Base-by-base conservation (phyloP, 2,797 vertebrate species). In the Sandelia bainsii region DNA sequence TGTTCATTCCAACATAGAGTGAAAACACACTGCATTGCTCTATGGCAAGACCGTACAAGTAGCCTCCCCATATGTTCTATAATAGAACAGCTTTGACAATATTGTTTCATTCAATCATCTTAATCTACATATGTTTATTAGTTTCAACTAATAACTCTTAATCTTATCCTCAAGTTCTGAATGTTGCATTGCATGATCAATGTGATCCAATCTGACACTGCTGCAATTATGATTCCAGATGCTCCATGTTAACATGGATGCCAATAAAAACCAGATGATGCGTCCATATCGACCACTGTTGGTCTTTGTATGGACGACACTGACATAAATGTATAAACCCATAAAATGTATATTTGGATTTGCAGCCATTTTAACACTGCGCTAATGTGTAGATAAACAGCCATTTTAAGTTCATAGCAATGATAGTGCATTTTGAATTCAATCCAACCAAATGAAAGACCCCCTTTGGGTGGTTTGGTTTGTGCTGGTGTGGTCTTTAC, bases 351-450 rank as follows among this genome's bases (percentile, higher is more conserved):
- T 58, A 23, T 81, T 84, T 79, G 62, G 68, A 72, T 86, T 83
- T 84, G 70, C 83, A 92, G 86, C 86, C 81, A 90, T 87, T 91
- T 90, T 88, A 87, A 73, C 69, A 79, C 13, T 74, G 70, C 80
- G 72, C 81, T 80, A 70, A 85, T 85, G 68, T 87, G 83, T 79
- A 73, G 56, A 77, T 71, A 88, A 85, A 89, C 79, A 82, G 85
- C 91, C 87, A 90, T 90, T 90, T 88, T 85, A 86, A 85, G 90
- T 79, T 83, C 80, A 83, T 84, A 87, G 79, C 80, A 86, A 64
- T 78, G 79, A 83, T 77, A 54, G 60, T 75, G 73, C 82, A 70
- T 87, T 80, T 88, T 80, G 50, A 87, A 76, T 82, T 83, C 75
- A 83, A 72, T 85, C 83, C 83, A 82, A 74, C 74, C 66, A 69